Base-by-base conservation (phyloP, 2,797 vertebrate species). In the Gallirallus australis region DNA sequence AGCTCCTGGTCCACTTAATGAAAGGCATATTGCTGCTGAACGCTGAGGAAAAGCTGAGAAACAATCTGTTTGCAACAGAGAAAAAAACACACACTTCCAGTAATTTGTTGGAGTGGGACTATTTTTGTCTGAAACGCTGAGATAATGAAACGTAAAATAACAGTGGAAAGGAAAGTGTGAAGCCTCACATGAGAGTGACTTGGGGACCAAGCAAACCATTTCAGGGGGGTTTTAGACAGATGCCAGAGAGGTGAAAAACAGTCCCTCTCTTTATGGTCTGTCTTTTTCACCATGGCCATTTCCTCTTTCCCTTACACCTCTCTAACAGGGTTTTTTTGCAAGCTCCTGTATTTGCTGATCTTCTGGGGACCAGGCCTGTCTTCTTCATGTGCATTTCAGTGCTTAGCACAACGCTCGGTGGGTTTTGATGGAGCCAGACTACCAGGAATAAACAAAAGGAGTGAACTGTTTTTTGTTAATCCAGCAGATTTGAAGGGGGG, bases 91-190 rank as follows among this genome's bases (percentile, higher is more conserved):
- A 24, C 18, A n/a, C 19, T 90, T 33, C 27, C 35, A 53, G 90
- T 52, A 54, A 82, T 79, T 86, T 91, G 65, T 37, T 39, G 60
- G 89, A 47, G 69, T 30, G 39, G 82, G 76, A 65, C 75, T 83
- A 27, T 96, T 96, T 94, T 85, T 1, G 1, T 65, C 69, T 86
- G 90, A 48, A 94, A 87, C 33, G n/a, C 40, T 7, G 80, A 78
- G 80, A 90, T 82, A 93, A 92, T 56, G n/a, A 89, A 95, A 82
- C 82, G 80, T 52, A 83, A 96, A 95, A 94, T 69, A 84, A 59
- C 39, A 84, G 47, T 60, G 25, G 82, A 69, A 88, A 88, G 65
- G 37, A 54, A 89, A 91, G 68, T 35, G 60, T 54, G 65, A 95
- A 69, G n/a, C 52, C 18, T 71, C 50, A 75, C 75, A 92, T 59